Conservation (phyloP, 2,888 invertebrate species). For the Amphipoea lucens region DNA sequence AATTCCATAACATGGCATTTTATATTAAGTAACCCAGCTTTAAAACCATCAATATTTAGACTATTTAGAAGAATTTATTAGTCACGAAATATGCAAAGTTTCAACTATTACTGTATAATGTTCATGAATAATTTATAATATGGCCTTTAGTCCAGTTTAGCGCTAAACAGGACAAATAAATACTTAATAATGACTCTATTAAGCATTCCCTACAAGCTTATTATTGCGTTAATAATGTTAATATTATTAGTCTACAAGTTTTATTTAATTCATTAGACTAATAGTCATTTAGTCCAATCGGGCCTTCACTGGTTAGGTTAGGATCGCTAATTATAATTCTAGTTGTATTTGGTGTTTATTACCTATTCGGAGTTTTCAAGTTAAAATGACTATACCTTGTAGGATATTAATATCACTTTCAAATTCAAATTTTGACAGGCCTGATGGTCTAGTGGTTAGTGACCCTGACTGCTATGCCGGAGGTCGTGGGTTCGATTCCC, state of each 20-base stretch:
- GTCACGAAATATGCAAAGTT: slow-evolving; percentile 37
- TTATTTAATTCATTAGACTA: slow-evolving; percentile 7
- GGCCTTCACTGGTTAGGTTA: neutral
- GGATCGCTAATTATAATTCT: neutral
- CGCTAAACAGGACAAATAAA: slow-evolving; percentile 43
- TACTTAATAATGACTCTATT: slow-evolving; percentile 52
- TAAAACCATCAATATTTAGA: slow-evolving; percentile 29
- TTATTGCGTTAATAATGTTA: slow-evolving; percentile 33
- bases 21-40: slow-evolving; percentile 10
- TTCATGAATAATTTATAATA: slow-evolving; percentile 53
- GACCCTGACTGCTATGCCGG: no score
- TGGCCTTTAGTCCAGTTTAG: slow-evolving; percentile 36
- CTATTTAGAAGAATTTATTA: slow-evolving; percentile 25
- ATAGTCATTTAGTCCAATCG: neutral
- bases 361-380: neutral
- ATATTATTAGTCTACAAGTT: neutral
- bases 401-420: neutral
- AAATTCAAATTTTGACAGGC: no score
- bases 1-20: slow-evolving; percentile 14
- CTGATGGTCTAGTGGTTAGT: no score
- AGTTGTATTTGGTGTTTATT: neutral
- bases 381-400: neutral
- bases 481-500: no score
- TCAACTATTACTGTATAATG: slow-evolving; percentile 15
- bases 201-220: slow-evolving; percentile 13